phyloP scores from a whole-genome alignment of 1,140 invertebrate species.

The Helicoverpa zea region DNA sequence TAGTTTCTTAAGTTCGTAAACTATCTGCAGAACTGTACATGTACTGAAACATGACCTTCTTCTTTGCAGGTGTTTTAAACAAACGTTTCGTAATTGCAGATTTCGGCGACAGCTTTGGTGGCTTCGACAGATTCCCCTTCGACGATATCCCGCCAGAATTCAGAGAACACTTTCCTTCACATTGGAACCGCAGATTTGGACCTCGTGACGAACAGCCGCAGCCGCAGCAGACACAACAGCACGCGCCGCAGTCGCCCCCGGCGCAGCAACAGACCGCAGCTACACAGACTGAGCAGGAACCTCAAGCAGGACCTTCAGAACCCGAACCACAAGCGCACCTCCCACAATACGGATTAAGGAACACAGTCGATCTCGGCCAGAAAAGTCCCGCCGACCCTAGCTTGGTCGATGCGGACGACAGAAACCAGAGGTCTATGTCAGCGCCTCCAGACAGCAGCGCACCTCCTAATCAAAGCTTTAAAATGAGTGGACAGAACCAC shows the following conservation, averaged over 20 bases:
- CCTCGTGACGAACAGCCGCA: constrained; percentile 68
- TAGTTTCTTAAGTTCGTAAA: background rate
- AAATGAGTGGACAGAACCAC: constrained; percentile 79
- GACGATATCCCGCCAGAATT: constrained; percentile 88
- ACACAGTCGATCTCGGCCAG: constrained; percentile 92
- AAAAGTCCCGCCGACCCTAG: constrained; percentile 88
- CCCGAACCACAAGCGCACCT: constrained; percentile 75
- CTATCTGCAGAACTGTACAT: constrained; percentile 31
- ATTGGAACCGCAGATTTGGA: constrained; percentile 84
- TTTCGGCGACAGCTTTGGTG: constrained; percentile 80
- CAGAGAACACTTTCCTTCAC: constrained; percentile 87
- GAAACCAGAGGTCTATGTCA: constrained; percentile 90
- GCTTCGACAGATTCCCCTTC: constrained; percentile 87
- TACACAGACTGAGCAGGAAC: constrained; percentile 85
- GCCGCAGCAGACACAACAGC: constrained; percentile 59
- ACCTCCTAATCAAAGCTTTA: constrained; percentile 70
- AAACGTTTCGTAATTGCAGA: constrained; percentile 81
- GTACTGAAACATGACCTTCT: constrained; percentile 25
- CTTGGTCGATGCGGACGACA: constrained; percentile 86
- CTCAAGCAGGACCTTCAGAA: constrained; percentile 64
- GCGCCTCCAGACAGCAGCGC: constrained; percentile 88
- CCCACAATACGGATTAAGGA: constrained; percentile 91
- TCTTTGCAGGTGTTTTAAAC: constrained; percentile 67
- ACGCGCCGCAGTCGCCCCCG: constrained; percentile 63
- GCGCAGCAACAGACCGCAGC: constrained; percentile 79